Percentiles rank a stretch among this genome's conserved stretches.
Conservation (phyloP, 2,113 vertebrate species). For the Engystomops pustulosus region DNA sequence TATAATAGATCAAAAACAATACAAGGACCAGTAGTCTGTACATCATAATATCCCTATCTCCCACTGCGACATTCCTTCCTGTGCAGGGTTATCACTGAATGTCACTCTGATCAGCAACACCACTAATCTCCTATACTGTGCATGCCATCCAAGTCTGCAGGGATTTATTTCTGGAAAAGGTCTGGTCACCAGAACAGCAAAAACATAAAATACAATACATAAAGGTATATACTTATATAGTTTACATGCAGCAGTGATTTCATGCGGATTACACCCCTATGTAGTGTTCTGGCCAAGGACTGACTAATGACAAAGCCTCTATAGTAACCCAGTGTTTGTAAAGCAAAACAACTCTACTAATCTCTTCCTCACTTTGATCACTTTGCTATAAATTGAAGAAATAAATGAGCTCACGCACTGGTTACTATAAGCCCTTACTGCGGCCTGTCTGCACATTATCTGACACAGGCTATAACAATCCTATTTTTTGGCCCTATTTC, state of each 20-base stretch:
- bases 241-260: too few relatives aligned
- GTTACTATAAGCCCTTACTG: not conserved
- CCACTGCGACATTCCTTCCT: constrained; percentile 11
- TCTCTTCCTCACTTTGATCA: not conserved
- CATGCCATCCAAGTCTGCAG: not conserved
- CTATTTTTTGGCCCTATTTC: not conserved
- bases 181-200: not conserved
- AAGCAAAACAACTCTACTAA: not conserved
- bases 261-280: too few relatives aligned
- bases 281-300: too few relatives aligned
- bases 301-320: not conserved
- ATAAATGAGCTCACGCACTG: not conserved
- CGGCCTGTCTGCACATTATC: not conserved
- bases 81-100: constrained; percentile 17
- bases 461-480: not conserved
- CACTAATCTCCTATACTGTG: constrained; percentile 19
- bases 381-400: not conserved
- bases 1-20: not conserved
- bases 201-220: not conserved
- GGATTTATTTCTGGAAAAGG: not conserved
- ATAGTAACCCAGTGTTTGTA: not conserved
- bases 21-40: not conserved
- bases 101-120: constrained; percentile 44
- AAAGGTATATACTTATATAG: too few relatives aligned
- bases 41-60: not conserved